phyloP scores from a whole-genome alignment of 2,113 vertebrate species.

The Nettapus auritus region DNA sequence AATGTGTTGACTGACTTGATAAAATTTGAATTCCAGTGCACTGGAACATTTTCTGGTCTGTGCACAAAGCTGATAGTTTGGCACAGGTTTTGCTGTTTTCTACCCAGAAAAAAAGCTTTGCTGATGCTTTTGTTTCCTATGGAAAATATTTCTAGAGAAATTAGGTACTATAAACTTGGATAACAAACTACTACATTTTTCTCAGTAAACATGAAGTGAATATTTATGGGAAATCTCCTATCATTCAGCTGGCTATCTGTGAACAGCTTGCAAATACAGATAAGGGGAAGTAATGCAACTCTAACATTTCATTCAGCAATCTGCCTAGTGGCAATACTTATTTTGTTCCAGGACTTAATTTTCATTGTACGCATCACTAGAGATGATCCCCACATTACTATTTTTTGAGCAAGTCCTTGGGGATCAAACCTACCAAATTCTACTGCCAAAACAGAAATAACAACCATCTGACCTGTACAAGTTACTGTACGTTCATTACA shows the following conservation, averaged over 20 bases:
- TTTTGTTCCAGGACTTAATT: conserved; percentile 37
- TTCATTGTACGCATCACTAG: not conserved
- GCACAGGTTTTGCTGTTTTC: not conserved
- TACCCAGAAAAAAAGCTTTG: not conserved
- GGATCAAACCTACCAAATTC: not conserved
- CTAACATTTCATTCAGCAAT: conserved; percentile 41
- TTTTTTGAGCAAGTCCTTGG: not conserved
- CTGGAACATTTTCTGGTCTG: conserved; percentile 11
- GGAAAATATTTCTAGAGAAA: conserved; percentile 44
- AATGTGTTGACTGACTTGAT: conserved; percentile 5
- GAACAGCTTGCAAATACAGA: conserved; percentile 66
- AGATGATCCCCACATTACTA: not conserved
- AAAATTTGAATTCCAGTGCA: conserved; percentile 6
- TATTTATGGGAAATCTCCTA: conserved; percentile 11
- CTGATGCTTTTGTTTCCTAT: not conserved
- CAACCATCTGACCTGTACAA: not conserved
- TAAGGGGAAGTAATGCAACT: conserved; percentile 30
- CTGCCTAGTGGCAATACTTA: conserved; percentile 25
- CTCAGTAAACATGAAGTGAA: not conserved
- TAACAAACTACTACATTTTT: not conserved
- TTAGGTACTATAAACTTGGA: not conserved
- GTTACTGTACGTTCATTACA: not conserved
- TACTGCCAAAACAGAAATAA: not conserved
- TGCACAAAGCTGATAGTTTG: conserved; percentile 37
- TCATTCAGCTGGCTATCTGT: conserved; percentile 6